These are phyloP conservation scores for Hiodon tergisus DNA, from an alignment of 2,113 vertebrate genomes.

Conservation along the genomic window DNA sequence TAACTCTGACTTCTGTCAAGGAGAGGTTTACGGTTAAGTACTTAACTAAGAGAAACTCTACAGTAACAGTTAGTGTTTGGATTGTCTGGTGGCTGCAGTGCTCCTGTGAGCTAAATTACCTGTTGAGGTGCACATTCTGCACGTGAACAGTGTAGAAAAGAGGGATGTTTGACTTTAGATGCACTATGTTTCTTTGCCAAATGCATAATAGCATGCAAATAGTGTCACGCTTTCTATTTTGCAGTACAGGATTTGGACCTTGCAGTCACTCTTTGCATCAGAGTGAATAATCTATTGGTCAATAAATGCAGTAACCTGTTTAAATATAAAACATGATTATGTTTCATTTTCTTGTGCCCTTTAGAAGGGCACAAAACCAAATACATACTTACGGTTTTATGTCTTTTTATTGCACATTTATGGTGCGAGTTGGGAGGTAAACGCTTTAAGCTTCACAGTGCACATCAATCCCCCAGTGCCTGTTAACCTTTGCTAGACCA, in stretches of 20 bases:
- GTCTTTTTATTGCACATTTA: constrained; percentile 16
- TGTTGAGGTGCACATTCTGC: too few species aligned
- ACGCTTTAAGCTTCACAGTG: constrained; percentile 9
- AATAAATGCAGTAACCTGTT: constrained; percentile 10
- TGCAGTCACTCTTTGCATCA: neutral
- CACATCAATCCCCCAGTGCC: constrained; percentile 16
- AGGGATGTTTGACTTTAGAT: too few species aligned
- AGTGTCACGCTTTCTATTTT: neutral
- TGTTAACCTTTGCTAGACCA: constrained; percentile 31
- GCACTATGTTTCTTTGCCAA: too few species aligned
- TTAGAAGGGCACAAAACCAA: neutral
- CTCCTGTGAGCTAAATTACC: too few species aligned
- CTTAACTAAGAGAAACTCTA: neutral
- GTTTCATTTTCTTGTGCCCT: constrained; percentile 1
- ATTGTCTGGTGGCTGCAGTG: too few species aligned
- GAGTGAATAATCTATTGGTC: constrained; percentile 8
- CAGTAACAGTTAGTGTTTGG: too few species aligned
- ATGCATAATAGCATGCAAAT: too few species aligned
- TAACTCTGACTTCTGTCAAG: neutral
- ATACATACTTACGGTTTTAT: neutral
- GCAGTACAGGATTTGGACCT: neutral
- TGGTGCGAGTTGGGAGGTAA: constrained; percentile 6
- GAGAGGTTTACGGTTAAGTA: neutral
- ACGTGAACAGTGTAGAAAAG: too few species aligned
- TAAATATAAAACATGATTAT: constrained; percentile 11